Base-by-base conservation (phyloP, 2,888 invertebrate genomes). In the Hyposoter didymator region DNA sequence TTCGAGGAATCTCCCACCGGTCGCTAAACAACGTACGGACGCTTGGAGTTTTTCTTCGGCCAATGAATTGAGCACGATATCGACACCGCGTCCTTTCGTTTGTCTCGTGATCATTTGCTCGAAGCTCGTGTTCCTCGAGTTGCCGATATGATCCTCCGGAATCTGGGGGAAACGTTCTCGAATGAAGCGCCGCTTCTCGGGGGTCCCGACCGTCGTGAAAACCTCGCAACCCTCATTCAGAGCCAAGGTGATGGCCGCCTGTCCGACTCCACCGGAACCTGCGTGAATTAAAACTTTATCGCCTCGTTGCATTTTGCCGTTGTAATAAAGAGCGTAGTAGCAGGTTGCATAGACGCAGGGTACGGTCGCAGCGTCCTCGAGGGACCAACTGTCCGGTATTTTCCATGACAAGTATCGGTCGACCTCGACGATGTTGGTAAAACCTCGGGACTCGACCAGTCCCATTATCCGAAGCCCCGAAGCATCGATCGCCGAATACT, bases 21-120 rank as follows among this genome's bases (percentile, higher is more conserved):
- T 88, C 0, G 95, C 95, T 12, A 96, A 92, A 88, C 96, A 96
- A 3, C 96, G 94, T 0, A 96, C 93, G 0, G 96, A 96, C 0
- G 96, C 97, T 90, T 96, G 95, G 0, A 99, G 95, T 93, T 99
- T 99, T 67, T 99, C 99, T 91, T 98, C 99, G 0, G 99, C 96
- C 64, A 99, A 98, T 94, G 17, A 99, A 80, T 99, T 99, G 8
- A 99, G 95, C 0, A 99, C 97, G 76, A 99, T 94, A 91, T 99
- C 98, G 0, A 99, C 99, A 52, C 99, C 99, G 89, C 95, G 95
- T 14, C 99, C 99, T 8, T 96, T 95, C 0, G 99, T 99, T 90
- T 96, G 95, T 69, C 95, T 95, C 89, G 97, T 95, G 78, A 99
- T 95, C 95, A 98, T 96, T 88, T 96, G 95, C 93, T 99, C 99